phyloP scores from a whole-genome alignment of 2,888 invertebrate species.

The Adelphocoris suturalis region DNA sequence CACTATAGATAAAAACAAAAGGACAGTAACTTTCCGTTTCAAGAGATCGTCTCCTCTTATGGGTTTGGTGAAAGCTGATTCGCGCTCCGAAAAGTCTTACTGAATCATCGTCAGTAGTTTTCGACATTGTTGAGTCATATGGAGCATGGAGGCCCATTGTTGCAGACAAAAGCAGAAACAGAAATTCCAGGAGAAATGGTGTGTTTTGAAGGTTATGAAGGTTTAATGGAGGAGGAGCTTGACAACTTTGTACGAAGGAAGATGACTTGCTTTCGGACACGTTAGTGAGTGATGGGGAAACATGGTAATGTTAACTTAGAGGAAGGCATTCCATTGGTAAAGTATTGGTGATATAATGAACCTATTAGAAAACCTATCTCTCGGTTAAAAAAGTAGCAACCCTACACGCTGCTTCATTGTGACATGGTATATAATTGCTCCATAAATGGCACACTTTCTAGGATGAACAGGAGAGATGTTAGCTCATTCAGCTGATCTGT shows the following conservation, averaged over 20 bases:
- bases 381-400: no score
- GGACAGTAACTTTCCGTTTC: conserved; percentile 51
- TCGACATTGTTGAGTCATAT: conserved; percentile 10
- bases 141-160: neutral
- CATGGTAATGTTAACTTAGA: no score
- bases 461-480: no score
- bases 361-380: no score
- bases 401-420: no score
- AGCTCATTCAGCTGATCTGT: no score
- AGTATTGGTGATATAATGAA: no score
- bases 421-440: no score
- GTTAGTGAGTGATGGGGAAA: no score
- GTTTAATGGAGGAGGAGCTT: neutral
- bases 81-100: conserved; percentile 14
- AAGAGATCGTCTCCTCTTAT: conserved; percentile 29
- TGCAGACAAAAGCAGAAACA: conserved; percentile 21
- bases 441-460: no score
- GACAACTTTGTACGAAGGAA: neutral
- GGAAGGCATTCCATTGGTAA: no score
- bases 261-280: no score
- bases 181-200: neutral
- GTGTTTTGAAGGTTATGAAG: neutral
- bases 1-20: conserved; percentile 49
- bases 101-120: conserved; percentile 39
- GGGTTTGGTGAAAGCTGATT: conserved; percentile 51